Evolutionary conservation across 2,113 vertebrate species (phyloP), one percentile per base, ranked within the genome.

Genomic region (Atrichornis clamosus): DNA sequence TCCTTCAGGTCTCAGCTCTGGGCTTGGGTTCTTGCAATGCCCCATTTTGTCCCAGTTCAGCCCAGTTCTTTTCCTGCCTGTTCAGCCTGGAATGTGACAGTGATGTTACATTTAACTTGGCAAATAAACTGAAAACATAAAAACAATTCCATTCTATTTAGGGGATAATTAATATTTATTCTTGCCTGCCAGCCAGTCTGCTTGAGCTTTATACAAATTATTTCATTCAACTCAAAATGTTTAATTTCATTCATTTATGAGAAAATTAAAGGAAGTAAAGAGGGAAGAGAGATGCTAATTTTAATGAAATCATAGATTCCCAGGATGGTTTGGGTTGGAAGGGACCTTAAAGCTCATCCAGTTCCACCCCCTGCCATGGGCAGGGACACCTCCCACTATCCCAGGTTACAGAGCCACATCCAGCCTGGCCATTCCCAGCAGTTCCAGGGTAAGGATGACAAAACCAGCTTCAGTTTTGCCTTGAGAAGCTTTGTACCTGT

Each of bases 131-230:
- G 49, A 68, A 85, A 92, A 23, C 52, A 32, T 41, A 27, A 58
- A 63, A 87, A 75, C 72, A 68, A 83, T 86, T 83, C 60, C 19
- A 13, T 67, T 72, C 72, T 22, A 11, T 90, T 70, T 39, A 67
- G 65, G 33, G 68, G 88, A 90, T 83, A 88, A 90, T 92, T 83
- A 56, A 56, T 92, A 83, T 83, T 96, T 76, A 70, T 83, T 83
- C 91, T 92, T 83, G 41, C 86, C 75, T 90, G 79, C 86, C 96
- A 92, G 70, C 74, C 88, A 70, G 52, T 55, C 90, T 72, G 78
- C 18, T 85, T 58, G 70, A 19, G 0, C 70, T 92, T 75, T 50
- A 59, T 44, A 55, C 49, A 86, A 52, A 83, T 92, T 28, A 76
- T 88, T 88, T 56, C 49, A 56, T 93, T 87, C 89, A 90, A 19